Evolutionary conservation across 2,888 invertebrate species (phyloP), one percentile per base, ranked within the genome.

Genomic region (Pandemis cinnamomeana): DNA sequence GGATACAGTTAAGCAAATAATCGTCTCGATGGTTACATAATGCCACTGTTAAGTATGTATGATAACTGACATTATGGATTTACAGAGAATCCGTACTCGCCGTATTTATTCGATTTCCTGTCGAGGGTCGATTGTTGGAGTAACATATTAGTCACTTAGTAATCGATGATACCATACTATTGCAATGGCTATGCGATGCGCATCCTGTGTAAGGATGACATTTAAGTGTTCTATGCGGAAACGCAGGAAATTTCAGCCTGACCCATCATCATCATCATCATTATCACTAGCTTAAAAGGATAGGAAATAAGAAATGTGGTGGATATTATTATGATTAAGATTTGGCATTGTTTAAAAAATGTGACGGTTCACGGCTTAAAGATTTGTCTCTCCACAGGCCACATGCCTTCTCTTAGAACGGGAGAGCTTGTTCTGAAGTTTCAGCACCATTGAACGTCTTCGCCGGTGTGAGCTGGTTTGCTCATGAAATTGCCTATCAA

Each of bases 1-100:
- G 55, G 58, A 68, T 58, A 70, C 74, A 61, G 74, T 74, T 67
- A 71, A 2, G 61, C 41, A 53, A 70, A 70, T 44, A 20, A 42
- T 69, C 69, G 58, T 64, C 60, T 58, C 46, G 60, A 62, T 58
- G 10, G 55, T 72, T 55, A 63, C 55, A 58, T 61, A 20, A 41
- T 36, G 36, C 20, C 55, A 11, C 46, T 41, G 67, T 67, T 74
- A 74, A 74, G 66, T 74, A 74, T 62, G 66, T 20, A 20, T 20
- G 20, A 55, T 27, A 27, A 27, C 27, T 58, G 51, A 61, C 41
- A 53, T 70, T 42, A 20, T 48, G 42, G 60, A 27, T 48, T 60
- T 71, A 42, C 48, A 36, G 27, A 64, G 55, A 64, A 64, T 55
- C 55, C n/a, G 7, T 27, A 15, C 44, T 60, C 8, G 58, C 55